A percentile compares a stretch with the other conserved stretches of the same genome.
These are phyloP conservation scores for Nasonia longicornis DNA, from an alignment of 1,140 invertebrate genomes.

Conservation along the genomic window DNA sequence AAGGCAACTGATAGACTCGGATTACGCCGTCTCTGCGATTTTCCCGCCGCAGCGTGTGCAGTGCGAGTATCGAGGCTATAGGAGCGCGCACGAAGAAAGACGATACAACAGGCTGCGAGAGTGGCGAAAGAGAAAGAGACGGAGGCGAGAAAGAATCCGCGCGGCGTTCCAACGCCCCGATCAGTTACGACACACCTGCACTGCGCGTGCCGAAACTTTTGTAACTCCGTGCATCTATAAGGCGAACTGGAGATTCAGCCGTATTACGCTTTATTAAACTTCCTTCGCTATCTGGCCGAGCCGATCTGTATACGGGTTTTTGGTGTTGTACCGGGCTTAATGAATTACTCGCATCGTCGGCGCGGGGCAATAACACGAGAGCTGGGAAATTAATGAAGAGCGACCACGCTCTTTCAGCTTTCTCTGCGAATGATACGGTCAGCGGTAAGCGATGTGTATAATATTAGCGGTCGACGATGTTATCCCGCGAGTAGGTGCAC, in stretches of 20 bases:
- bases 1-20: background rate
- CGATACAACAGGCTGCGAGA: background rate
- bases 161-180: constrained; percentile 10
- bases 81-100: background rate
- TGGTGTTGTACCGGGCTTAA: too few species aligned
- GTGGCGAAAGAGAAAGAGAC: constrained; percentile 6
- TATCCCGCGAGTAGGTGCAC: too few species aligned
- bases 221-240: background rate
- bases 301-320: too few species aligned
- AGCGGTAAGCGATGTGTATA: too few species aligned
- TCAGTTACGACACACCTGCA: constrained; percentile 41
- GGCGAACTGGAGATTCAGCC: background rate
- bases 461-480: too few species aligned
- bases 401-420: too few species aligned
- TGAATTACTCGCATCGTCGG: too few species aligned
- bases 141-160: constrained; percentile 13
- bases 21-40: background rate
- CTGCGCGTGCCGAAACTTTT: background rate
- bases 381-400: too few species aligned
- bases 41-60: too few species aligned
- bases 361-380: too few species aligned
- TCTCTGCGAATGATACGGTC: too few species aligned
- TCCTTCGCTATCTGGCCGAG: background rate
- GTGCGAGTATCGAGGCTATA: too few species aligned
- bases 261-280: background rate